Conservation (phyloP, 1,140 invertebrate species). For the Tetramorium parvispinum region DNA sequence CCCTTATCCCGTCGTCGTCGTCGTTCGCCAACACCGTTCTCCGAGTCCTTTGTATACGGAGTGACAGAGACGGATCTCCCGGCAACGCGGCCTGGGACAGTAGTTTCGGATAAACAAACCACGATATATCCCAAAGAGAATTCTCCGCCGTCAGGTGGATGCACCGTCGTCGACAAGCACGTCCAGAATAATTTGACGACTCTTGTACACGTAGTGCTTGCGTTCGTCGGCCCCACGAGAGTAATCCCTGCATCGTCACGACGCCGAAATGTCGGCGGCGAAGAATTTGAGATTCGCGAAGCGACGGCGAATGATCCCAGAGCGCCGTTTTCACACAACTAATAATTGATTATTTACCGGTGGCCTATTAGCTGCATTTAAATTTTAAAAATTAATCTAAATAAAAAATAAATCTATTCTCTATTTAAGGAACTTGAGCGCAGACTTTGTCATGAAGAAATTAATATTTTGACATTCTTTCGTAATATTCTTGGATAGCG, state of each 20-base stretch:
- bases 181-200: conserved; percentile 55
- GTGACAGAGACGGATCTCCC: conserved; percentile 57
- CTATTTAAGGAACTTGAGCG: not conserved
- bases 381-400: not conserved
- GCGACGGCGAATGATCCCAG: not conserved
- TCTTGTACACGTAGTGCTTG: conserved; percentile 26
- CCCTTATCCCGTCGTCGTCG: conserved; percentile 19
- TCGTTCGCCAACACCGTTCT: not conserved
- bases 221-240: not conserved
- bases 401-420: not conserved
- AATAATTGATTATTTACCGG: conserved; percentile 14
- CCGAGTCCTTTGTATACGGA: conserved; percentile 51
- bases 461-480: not conserved
- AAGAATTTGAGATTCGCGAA: conserved; percentile 19
- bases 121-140: conserved; percentile 52
- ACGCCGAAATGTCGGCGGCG: not conserved
- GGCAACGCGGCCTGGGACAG: conserved; percentile 17
- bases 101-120: conserved; percentile 64
- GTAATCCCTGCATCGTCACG: conserved; percentile 11
- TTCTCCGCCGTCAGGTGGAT: not conserved
- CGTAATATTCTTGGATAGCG: not conserved
- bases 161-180: conserved; percentile 30
- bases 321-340: not conserved
- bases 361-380: not conserved
- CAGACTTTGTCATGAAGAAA: not conserved